A percentile compares a stretch with the other conserved stretches of the same genome.
These are phyloP conservation scores for Lerema accius DNA, from an alignment of 1,140 invertebrate species.

Conservation along the genomic window DNA sequence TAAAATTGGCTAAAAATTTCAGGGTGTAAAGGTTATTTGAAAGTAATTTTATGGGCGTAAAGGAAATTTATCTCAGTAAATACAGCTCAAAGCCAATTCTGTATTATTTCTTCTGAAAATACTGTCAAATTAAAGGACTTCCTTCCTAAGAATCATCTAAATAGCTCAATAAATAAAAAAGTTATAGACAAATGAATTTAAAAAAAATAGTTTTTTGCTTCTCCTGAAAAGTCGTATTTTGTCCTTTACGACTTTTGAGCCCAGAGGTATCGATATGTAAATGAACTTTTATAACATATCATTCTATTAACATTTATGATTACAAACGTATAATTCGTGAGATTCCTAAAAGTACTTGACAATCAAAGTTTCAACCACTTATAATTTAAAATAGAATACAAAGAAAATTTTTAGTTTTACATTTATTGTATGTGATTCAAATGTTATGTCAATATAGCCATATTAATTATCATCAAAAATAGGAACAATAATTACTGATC, in stretches of 20 bases:
- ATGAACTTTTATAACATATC: no score
- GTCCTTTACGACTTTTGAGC: slow-evolving; percentile 25
- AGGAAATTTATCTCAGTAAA: slow-evolving; percentile 15
- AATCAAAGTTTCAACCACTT: no score
- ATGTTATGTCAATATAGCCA: no score
- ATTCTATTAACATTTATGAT: no score
- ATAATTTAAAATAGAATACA: no score
- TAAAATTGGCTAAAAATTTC: slow-evolving; percentile 7
- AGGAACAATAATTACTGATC: no score
- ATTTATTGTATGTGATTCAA: no score
- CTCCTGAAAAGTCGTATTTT: slow-evolving; percentile 19
- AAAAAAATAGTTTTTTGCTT: slow-evolving; percentile 4
- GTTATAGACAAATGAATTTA: neutral
- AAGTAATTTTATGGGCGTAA: slow-evolving; percentile 7
- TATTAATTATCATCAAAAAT: no score
- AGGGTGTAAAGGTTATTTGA: slow-evolving; percentile 4
- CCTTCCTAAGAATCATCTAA: neutral
- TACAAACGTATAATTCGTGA: no score
- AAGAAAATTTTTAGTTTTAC: no score
- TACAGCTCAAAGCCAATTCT: slow-evolving; percentile 5
- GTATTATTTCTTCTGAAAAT: slow-evolving; percentile 10
- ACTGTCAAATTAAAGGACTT: slow-evolving; percentile 10
- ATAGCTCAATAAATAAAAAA: neutral
- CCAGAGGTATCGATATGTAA: slow-evolving; percentile 1
- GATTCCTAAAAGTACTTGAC: no score